Evolutionary conservation across 2,888 invertebrate genomes (phyloP), one percentile per base, ranked within the genome.

Genomic region (Apodemia hepburni): DNA sequence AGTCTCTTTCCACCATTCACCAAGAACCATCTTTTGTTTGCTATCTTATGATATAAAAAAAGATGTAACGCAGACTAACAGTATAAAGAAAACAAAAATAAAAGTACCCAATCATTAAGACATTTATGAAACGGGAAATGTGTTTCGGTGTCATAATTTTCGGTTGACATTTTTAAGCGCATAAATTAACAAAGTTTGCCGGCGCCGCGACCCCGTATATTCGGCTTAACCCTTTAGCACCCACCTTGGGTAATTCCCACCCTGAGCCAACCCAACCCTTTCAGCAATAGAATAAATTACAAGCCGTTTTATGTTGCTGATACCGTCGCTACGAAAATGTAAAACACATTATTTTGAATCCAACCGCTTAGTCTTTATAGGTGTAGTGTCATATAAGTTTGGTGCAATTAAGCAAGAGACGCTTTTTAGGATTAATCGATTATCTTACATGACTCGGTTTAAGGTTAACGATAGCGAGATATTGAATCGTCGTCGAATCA

Each of bases 201-300:
- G 84, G 81, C 85, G 73, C 85, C 86, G 74, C 84, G 82, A 82
- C 86, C 87, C 87, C 88, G 90, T 89, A 89, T 86, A 88, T 89
- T 86, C 84, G 83, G 90, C 90, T 91, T 90, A 91, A 90, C 91
- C 91, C 91, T 91, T 90, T 91, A 90, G 85, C 91, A 89, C 90
- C 91, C 91, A 91, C 91, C 90, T 90, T 88, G 87, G 89, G 90
- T 89, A 90, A 91, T 89, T 88, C 90, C 90, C 90, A 88, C 90
- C 90, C 79, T 45, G 80, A 76, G 77, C 78, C 81, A 79, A 79
- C 86, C 85, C 87, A 80, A 90, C 91, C 91, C 90, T 91, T 91
- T 91, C 90, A 89, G 90, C 89, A 91, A 89, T 91, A 91, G 91
- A 91, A 91, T 91, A 91, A 90, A 91, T 91, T 91, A 90, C 89